Conservation (phyloP, 2,888 invertebrate species). For the Cheilosia grossa region DNA sequence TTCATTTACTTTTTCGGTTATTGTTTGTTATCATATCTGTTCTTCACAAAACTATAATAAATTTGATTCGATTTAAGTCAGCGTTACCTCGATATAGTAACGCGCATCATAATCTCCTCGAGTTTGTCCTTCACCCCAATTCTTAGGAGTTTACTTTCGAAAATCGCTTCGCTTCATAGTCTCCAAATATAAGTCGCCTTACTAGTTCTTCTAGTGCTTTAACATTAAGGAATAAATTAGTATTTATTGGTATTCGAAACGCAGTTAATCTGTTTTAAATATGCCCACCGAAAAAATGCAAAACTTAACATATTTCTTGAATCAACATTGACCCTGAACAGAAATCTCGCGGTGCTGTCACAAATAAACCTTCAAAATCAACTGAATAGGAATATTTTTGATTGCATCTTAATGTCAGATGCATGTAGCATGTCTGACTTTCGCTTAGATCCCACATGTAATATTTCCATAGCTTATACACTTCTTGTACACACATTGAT, state of each 20-base stretch:
- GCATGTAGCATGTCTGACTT: not conserved
- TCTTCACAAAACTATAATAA: too few species aligned
- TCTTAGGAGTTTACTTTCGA: too few species aligned
- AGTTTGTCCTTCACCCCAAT: too few species aligned
- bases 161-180: too few species aligned
- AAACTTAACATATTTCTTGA: not conserved
- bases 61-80: too few species aligned
- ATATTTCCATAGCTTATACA: constrained; percentile 17
- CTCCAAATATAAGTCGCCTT: not conserved
- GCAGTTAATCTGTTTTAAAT: not conserved
- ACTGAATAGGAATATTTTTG: not conserved
- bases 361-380: not conserved
- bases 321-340: not conserved
- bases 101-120: not conserved
- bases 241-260: not conserved
- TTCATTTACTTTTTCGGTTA: too few species aligned
- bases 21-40: too few species aligned
- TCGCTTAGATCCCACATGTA: not conserved
- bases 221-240: not conserved
- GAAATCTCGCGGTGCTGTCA: not conserved
- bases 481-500: not conserved
- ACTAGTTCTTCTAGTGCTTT: not conserved
- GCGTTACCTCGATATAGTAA: too few species aligned
- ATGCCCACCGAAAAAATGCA: not conserved
- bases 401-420: constrained; percentile 13